A percentile compares a stretch with the other conserved stretches of the same genome.
Evolutionary conservation across 2,113 vertebrate species (phyloP).

Genomic region (Caranx melampygus): DNA sequence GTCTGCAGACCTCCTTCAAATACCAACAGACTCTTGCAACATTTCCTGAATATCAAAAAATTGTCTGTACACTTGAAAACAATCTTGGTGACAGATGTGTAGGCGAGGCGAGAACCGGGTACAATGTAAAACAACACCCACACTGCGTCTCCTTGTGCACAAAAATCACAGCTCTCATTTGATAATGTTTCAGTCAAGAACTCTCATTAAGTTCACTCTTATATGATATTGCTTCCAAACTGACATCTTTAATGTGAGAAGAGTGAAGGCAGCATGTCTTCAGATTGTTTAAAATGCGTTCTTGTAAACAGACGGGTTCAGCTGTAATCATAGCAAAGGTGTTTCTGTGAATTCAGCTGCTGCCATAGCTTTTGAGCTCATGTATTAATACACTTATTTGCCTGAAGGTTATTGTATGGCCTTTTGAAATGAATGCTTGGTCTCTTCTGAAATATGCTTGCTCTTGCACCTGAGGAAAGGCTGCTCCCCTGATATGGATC

Average conservation of each 20-base stretch:
- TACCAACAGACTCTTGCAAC: not conserved
- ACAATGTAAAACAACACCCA: constrained; percentile 34
- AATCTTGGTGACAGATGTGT: constrained; percentile 33
- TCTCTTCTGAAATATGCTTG: constrained; percentile 55
- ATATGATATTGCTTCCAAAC: not conserved
- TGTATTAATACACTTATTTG: constrained; percentile 32
- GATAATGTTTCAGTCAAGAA: constrained; percentile 9
- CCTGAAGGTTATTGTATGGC: constrained; percentile 69
- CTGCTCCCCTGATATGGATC: constrained; percentile 68
- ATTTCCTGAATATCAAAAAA: constrained; percentile 29
- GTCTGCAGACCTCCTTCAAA: constrained; percentile 5
- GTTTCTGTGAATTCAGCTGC: constrained; percentile 9
- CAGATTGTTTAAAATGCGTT: not conserved
- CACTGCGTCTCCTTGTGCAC: constrained; percentile 1
- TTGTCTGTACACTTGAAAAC: constrained; percentile 6
- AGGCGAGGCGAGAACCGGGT: not conserved
- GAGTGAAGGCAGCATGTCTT: not conserved
- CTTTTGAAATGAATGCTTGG: constrained; percentile 67
- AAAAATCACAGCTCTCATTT: not conserved
- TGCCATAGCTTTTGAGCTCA: not conserved
- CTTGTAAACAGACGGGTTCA: not conserved
- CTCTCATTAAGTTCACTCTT: not conserved
- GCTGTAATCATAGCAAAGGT: not conserved
- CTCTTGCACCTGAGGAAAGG: constrained; percentile 65
- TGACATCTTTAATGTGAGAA: not conserved